These are phyloP conservation scores for Trichonephila clavata DNA, from an alignment of 1,140 invertebrate genomes.

Conservation along the genomic window DNA sequence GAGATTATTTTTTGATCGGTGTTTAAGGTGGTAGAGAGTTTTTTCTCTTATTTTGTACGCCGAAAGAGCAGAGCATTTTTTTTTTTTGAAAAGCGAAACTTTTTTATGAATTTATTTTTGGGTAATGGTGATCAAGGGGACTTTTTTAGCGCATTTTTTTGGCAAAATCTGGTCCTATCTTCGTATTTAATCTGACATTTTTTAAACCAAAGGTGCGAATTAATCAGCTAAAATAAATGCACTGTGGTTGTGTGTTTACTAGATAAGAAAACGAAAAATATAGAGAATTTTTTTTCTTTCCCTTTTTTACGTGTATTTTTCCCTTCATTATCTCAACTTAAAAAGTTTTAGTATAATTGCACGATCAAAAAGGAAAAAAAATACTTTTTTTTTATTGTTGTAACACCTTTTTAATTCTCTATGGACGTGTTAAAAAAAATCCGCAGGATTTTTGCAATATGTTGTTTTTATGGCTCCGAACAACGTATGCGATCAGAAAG, in stretches of 20 bases:
- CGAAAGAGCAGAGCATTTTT: slow-evolving; percentile 35
- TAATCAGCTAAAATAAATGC: slow-evolving; percentile 68
- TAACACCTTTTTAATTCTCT: slow-evolving; percentile 30
- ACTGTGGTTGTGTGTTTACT: slow-evolving; percentile 44
- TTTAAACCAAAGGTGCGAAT: slow-evolving; percentile 43
- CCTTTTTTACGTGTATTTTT: background rate
- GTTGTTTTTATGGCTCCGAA: background rate
- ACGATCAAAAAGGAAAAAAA: background rate
- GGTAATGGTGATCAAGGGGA: slow-evolving; percentile 47
- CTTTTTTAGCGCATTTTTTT: slow-evolving; percentile 49
- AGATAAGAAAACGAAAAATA: slow-evolving; percentile 36
- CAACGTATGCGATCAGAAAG: background rate
- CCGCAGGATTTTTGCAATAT: background rate
- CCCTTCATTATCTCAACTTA: slow-evolving; percentile 13
- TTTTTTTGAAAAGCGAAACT: background rate
- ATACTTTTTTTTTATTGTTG: background rate
- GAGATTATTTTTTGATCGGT: slow-evolving; percentile 73
- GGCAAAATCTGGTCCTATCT: slow-evolving; percentile 12
- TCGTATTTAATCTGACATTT: slow-evolving; percentile 58
- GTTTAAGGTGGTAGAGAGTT: background rate
- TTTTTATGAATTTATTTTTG: slow-evolving; percentile 37
- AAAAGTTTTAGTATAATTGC: slow-evolving; percentile 51
- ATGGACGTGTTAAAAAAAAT: background rate
- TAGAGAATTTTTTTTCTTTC: background rate
- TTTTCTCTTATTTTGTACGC: background rate